Evolutionary conservation across 2,797 vertebrate species (phyloP), one percentile per base, ranked within the genome.

Genomic region (Peromyscus melanophrys): DNA sequence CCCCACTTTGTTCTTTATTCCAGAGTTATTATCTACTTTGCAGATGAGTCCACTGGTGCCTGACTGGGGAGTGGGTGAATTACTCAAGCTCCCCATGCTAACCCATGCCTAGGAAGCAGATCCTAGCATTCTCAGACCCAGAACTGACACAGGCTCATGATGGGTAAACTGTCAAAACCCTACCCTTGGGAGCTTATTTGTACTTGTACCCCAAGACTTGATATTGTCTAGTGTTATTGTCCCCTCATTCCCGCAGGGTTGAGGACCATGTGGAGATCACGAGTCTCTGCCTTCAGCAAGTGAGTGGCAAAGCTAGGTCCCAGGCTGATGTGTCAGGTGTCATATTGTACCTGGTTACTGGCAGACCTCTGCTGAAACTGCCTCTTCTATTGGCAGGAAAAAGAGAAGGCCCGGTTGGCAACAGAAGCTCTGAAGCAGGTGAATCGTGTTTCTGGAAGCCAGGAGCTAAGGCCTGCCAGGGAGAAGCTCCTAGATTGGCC

Each of bases 401-500:
- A 99, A 98, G 99, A 99, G 98, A 99, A 99, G 98, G 99, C 99
- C 96, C 99, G 99, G 92, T 98, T 99, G 97, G 98, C 99, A 92
- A 97, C 98, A 0, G 98, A 98, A 87, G 94, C 98, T 67, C 98
- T 98, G 97, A 99, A 98, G 93, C 98, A 98, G 59, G 97, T 96
- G 37, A 98, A 98, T 75, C 97, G 83, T 90, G 96, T 98, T 4
- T 90, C 97, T 69, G 97, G 96, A 71, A 97, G 96, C 96, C 98
- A 94, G 92, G 97, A 98, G 86, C 96, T 95, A 82, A 98, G 98
- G 88, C 95, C 96, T 0, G 92, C 97, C 0, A 97, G 98, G 89
- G 99, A 99, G 90, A 98, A 98, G 93, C 98, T 99, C 84, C 98
- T 99, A 71, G 99, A 99, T 92, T 99, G 99, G 99, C 99, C 99